Evolutionary conservation across 2,113 vertebrate species (phyloP), one percentile per base, ranked within the genome.

Genomic region (Serinus canaria): DNA sequence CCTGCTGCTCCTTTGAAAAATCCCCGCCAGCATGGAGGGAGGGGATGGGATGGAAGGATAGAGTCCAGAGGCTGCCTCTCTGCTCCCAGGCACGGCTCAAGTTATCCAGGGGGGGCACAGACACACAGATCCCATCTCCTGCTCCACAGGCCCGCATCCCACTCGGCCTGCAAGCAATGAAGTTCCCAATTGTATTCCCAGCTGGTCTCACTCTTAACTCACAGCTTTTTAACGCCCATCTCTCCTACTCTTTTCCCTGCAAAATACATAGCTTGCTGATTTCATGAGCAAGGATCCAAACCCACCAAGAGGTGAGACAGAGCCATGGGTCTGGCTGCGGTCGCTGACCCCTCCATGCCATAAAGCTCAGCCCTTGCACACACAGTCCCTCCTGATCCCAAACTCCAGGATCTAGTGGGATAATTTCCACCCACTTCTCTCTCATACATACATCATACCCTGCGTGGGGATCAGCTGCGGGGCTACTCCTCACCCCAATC

Each of bases 281-380:
- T 60, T 41, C 7, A 8, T 4, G 41, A 44, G 10, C 25, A 24
- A 44, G 41, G 23, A 44, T 50, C 39, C 15, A 58, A 83, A 69
- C 47, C 30, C 74, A 39, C 58, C 69, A 3, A 35, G 31, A 14
- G 39, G 24, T 1, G 11, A 39, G 67, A 16, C 0, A 5, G 81
- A 72, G 56, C 30, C 0, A 4, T 3, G 79, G 62, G 21, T 33
- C 49, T 1, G 7, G 35, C 43, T 43, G 47, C 0, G 0, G 25
- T 7, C 3, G 2, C 44, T 19, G 23, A 37, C 41, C 23, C 5
- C 35, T 47, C 28, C 13, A 7, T 2, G 2, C 37, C 3, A 1
- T 37, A 33, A 62, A 78, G 39, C 47, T 11, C 69, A 83, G 70
- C 41, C 63, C 59, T 15, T 19, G 59, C 20, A 44, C 62, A 6